Evolutionary conservation across 2,113 vertebrate genomes (phyloP), one percentile per base, ranked within the genome.

Genomic region (Mastomys natalensis): DNA sequence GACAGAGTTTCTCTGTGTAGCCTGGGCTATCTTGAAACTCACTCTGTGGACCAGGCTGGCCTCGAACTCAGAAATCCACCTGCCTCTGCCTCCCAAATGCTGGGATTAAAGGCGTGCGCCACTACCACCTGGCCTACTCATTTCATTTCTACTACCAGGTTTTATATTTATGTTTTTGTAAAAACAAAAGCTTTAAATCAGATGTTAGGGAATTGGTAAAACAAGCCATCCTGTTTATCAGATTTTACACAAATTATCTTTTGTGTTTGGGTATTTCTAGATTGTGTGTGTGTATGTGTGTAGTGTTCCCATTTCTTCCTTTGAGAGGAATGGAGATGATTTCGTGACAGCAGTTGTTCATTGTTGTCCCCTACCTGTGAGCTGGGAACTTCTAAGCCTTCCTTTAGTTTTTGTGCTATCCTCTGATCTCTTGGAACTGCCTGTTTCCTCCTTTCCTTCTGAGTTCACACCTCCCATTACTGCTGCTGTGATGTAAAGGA

Each of bases 161-260:
- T 88, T 88, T 85, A 87, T 6, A 62, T 93, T 45, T 94, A 51
- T 51, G 51, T 51, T 95, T n/a, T 89, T 94, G 8, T 84, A 89
- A 76, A 94, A 90, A 51, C 16, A 89, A 68, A 95, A 76, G 31
- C 48, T 3, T 88, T 94, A 95, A 93, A 74, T 19, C 12, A 68
- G 91, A 93, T 64, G 7, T 53, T 48, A 89, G n/a, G 90, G 37
- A 68, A 68, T 87, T 91, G 72, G 66, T 80, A 82, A 93, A 31
- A n/a, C 16, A 89, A 66, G 4, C 24, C 55, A 80, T 68, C 15
- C 40, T 90, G 34, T 94, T 93, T 62, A 86, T 85, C 12, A 74
- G 60, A 81, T 26, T 29, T 77, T 45, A 48, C n/a, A 73, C 48
- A 85, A 62, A 89, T 93, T 58, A 37, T 26, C 55, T 97, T 68